Percentiles rank a stretch among this genome's conserved stretches.
phyloP scores from a whole-genome alignment of 2,888 invertebrate species.

The Caenorhabditis sp. region DNA sequence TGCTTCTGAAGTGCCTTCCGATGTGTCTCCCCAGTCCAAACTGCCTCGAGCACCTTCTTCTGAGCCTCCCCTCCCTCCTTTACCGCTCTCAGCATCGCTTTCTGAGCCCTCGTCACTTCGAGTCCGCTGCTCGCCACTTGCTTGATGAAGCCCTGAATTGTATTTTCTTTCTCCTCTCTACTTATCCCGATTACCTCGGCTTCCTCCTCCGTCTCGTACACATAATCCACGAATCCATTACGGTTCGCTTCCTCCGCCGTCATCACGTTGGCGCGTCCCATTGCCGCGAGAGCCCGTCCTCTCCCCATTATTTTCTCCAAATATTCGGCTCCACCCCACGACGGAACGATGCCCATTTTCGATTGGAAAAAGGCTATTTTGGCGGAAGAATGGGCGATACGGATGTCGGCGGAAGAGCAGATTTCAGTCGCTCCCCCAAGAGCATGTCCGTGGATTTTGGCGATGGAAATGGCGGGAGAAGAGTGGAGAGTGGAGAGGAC shows the following conservation, averaged over 20 bases:
- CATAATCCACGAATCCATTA: constrained; percentile 57
- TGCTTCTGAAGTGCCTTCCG: constrained; percentile 58
- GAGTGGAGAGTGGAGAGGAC: constrained; percentile 35
- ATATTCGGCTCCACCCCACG: constrained; percentile 65
- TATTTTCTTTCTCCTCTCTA: not conserved
- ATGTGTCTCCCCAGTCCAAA: constrained; percentile 61
- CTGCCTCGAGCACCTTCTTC: constrained; percentile 43
- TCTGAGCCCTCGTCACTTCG: constrained; percentile 56
- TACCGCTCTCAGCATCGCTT: constrained; percentile 58
- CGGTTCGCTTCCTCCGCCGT: constrained; percentile 50
- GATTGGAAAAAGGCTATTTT: constrained; percentile 65
- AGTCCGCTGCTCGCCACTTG: constrained; percentile 41
- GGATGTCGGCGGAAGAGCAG: constrained; percentile 59
- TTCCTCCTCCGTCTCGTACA: constrained; percentile 56
- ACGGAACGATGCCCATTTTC: constrained; percentile 64
- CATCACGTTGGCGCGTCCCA: constrained; percentile 54
- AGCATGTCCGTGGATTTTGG: constrained; percentile 61
- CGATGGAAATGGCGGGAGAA: constrained; percentile 53
- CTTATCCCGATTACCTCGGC: constrained; percentile 51
- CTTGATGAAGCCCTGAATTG: constrained; percentile 47
- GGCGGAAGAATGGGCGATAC: constrained; percentile 54
- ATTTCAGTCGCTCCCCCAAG: constrained; percentile 67
- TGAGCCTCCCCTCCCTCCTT: constrained; percentile 28
- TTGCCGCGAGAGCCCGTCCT: constrained; percentile 39
- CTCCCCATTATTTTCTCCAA: constrained; percentile 56